phyloP scores from a whole-genome alignment of 2,888 invertebrate species.

The Miltochrista miniata region DNA sequence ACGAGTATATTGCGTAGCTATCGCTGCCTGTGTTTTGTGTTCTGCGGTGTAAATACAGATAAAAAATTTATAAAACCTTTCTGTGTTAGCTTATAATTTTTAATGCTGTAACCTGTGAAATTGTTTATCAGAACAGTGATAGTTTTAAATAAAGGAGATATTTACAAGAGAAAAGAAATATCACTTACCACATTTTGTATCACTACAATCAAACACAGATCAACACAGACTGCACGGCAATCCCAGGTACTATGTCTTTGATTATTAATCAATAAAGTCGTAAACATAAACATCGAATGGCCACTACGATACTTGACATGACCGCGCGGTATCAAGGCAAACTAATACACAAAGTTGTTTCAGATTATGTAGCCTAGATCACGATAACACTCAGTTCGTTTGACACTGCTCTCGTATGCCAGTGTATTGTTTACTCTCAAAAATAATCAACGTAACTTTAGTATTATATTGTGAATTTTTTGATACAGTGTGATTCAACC shows the following conservation, averaged over 20 bases:
- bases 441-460: background rate
- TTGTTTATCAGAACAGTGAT: too few relatives aligned
- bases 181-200: conserved; percentile 44
- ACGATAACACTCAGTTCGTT: conserved; percentile 22
- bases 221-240: conserved; percentile 10
- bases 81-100: too few relatives aligned
- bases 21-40: too few relatives aligned
- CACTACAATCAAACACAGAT: background rate
- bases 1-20: too few relatives aligned
- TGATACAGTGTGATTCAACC: conserved; percentile 10
- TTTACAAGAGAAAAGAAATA: background rate
- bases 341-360: conserved; percentile 34
- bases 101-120: too few relatives aligned
- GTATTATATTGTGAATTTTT: background rate
- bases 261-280: conserved; percentile 13
- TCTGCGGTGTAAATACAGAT: too few relatives aligned
- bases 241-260: conserved; percentile 17
- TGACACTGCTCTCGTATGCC: background rate
- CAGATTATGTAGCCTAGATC: conserved; percentile 25
- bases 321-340: conserved; percentile 46
- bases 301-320: conserved; percentile 29
- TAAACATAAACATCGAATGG: conserved; percentile 26
- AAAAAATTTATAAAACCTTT: too few relatives aligned
- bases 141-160: background rate
- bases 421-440: too few relatives aligned